Base-by-base conservation (phyloP, 2,888 invertebrate species). In the Caenorhabditis sulstoni region DNA sequence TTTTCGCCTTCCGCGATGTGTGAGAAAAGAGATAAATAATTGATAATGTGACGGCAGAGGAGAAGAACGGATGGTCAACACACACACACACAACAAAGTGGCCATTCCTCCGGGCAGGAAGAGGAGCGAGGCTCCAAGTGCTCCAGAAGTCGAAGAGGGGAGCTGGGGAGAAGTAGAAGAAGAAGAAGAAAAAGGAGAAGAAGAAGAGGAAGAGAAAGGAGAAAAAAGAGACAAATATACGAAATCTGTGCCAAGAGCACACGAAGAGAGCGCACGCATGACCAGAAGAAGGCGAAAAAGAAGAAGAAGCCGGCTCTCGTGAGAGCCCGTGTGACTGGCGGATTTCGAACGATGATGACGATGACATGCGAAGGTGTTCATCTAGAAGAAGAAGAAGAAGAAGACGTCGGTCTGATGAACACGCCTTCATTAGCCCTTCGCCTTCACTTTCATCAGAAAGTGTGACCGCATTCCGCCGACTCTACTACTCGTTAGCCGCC, bases 1-100 rank as follows among this genome's bases (percentile, higher is more conserved):
- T 29, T 29, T 29, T 29, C 29, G 29, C n/a, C n/a, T n/a, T 29
- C 29, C 29, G 29, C 29, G 53, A 55, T 44, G 53, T 65, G 57
- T 65, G 53, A 64, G 68, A 52, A 55, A 29, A 50, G 62, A 58
- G 59, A 76, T 61, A 71, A 62, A 71, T 66, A 62, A 61, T 64
- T 64, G 73, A 74, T 64, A 59, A 68, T 62, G 67, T 55, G 78
- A 58, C 39, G 57, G 29, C n/a, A n/a, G n/a, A n/a, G n/a, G n/a
- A n/a, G n/a, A n/a, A 29, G 55, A 45, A 59, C 47, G 41, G 41
- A 35, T 39, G 50, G 44, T 41, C 50, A 41, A 29, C 29, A 29
- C 4, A 29, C 4, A 29, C 4, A 29, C 29, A 29, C 29, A 29
- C 29, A 5, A 29, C 29, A 7, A 7, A 29, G 29, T 29, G 29